These are phyloP conservation scores for Xestoiulus laeticollis DNA, from an alignment of 2,888 invertebrate genomes.

Conservation along the genomic window DNA sequence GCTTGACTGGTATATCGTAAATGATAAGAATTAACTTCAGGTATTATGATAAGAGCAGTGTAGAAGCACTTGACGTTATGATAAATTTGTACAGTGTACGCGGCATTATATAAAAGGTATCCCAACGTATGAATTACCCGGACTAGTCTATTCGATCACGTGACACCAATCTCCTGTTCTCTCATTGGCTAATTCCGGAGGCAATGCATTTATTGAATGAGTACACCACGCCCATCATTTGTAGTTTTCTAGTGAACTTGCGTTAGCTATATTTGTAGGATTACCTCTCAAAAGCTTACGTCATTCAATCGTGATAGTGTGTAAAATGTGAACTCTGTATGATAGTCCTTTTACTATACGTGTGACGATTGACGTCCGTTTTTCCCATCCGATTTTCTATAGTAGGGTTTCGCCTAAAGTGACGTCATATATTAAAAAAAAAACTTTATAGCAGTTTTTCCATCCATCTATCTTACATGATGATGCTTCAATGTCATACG, in stretches of 20 bases:
- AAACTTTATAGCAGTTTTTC: neutral
- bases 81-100: neutral
- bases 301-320: neutral
- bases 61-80: neutral
- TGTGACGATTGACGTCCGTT: neutral
- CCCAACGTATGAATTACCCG: neutral
- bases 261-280: neutral
- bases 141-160: neutral
- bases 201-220: neutral
- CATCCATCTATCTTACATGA: neutral
- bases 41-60: neutral
- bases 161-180: neutral
- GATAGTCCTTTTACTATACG: neutral
- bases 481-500: neutral
- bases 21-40: too few species aligned
- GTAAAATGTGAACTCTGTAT: neutral
- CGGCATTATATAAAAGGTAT: neutral
- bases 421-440: neutral
- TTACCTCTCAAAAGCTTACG: neutral
- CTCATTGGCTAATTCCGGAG: neutral
- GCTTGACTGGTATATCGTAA: too few species aligned
- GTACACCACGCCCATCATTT: neutral
- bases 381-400: neutral
- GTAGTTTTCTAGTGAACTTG: slow-evolving; percentile 1
- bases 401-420: neutral